Percentiles rank a stretch among this genome's conserved stretches.
Evolutionary conservation across 2,888 invertebrate genomes (phyloP).

Genomic region (Lamellibrachia columna): DNA sequence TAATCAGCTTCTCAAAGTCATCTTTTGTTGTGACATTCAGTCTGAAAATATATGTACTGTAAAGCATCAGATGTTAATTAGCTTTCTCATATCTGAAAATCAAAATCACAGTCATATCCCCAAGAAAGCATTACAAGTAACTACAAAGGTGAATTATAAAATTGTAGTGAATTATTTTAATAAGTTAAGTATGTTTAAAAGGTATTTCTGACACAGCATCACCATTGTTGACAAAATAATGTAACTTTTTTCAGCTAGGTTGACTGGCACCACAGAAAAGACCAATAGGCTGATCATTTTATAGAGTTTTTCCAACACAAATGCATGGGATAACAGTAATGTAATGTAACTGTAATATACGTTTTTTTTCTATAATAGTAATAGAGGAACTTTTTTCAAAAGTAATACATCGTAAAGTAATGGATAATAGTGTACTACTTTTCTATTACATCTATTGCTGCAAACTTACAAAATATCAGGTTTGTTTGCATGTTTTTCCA

Average conservation of each 20-base stretch:
- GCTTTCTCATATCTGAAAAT: background rate
- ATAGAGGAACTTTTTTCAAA: too few species aligned
- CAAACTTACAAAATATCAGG: too few species aligned
- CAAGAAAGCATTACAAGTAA: background rate
- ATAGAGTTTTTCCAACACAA: background rate
- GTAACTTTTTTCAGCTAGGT: background rate
- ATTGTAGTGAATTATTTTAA: background rate
- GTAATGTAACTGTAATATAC: too few species aligned
- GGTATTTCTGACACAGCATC: background rate
- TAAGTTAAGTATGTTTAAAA: background rate
- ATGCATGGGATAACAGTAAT: too few species aligned
- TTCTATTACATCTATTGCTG: too few species aligned
- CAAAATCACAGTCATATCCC: background rate
- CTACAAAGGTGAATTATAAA: background rate
- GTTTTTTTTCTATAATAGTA: too few species aligned
- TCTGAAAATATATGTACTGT: background rate
- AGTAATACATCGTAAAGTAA: too few species aligned
- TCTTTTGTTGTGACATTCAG: background rate
- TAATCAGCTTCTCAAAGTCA: background rate
- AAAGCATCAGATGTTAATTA: background rate
- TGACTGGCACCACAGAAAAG: background rate
- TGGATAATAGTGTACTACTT: too few species aligned
- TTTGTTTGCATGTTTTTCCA: too few species aligned
- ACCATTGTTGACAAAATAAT: background rate
- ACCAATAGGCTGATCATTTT: background rate